Evolutionary conservation across 2,888 invertebrate genomes (phyloP).

Genomic region (Lasioglossum figueresi): DNA sequence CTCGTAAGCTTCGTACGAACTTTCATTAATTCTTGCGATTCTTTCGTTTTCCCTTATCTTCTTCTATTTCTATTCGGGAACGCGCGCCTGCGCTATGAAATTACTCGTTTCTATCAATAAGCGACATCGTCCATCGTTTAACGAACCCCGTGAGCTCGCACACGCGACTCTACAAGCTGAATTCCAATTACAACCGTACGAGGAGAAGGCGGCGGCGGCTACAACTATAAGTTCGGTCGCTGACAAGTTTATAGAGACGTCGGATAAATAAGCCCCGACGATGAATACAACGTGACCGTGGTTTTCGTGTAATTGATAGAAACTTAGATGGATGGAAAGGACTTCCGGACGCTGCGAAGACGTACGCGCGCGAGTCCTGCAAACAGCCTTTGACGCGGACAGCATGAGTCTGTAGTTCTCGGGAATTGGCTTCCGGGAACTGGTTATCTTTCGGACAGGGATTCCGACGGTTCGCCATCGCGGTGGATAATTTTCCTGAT

Average conservation of each 20-base stretch:
- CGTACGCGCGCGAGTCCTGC: background rate
- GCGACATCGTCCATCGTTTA: constrained; percentile 24
- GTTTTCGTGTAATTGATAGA: constrained; percentile 37
- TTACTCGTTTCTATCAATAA: constrained; percentile 16
- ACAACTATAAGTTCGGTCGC: constrained; percentile 31
- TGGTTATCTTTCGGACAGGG: background rate
- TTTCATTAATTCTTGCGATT: constrained; percentile 63
- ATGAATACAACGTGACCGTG: background rate
- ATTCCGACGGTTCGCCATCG: background rate
- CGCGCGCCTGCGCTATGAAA: constrained; percentile 27
- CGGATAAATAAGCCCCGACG: constrained; percentile 7
- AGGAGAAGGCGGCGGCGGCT: no score
- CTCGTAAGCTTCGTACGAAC: constrained; percentile 55
- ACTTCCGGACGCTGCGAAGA: background rate
- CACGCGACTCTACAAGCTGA: background rate
- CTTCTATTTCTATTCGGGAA: background rate
- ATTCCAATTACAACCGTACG: constrained; percentile 43
- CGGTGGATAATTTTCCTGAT: background rate
- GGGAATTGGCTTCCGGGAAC: background rate
- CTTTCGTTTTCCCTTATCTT: background rate
- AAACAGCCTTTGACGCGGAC: background rate
- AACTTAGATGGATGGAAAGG: background rate
- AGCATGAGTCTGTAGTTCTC: background rate
- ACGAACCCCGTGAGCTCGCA: constrained; percentile 24
- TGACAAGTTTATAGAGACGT: constrained; percentile 46